Base-by-base conservation (phyloP, 2,113 vertebrate species). In the Semnornis frantzii region DNA sequence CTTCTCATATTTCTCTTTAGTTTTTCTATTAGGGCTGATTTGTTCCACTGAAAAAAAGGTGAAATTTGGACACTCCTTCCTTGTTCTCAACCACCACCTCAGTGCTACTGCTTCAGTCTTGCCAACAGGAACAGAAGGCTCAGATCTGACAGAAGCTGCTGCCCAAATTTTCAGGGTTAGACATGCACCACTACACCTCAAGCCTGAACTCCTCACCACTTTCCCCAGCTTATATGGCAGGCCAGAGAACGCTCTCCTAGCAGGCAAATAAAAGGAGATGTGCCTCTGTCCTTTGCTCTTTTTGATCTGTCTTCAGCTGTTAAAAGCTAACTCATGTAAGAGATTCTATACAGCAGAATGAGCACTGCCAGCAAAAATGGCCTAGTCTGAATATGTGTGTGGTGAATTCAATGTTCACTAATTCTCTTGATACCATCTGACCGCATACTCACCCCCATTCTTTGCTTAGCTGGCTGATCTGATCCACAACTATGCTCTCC, bases 381-480 rank as follows among this genome's bases (percentile, higher is more conserved):
- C 52, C 60, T 10, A 55, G 57, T 55, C 54, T 46, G 15, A 80
- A 64, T 17, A 16, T 1, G 8, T 77, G 64, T 83, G 44, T 15
- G 10, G 24, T 17, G 30, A 9, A 19, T 18, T 81, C 23, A n/a
- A 1, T 59, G 14, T 65, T 71, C 14, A 8, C 28, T 42, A 63
- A 31, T 27, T 90, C 70, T 84, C 79, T 21, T 17, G 46, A 60
- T 48, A 9, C 33, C 34, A 0, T 44, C 1, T 83, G 69, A 77
- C 23, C 3, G 1, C 74, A 78, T 6, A 95, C 98, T 95, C 96
- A 99, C 99, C 99, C 99, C 99, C 99, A 99, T 50, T 99, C 99
- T 94, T 98, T 99, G 98, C 99, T 99, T 87, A 99, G 98, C 94
- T 98, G 99, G 97, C 99, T 99, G 94, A 99, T 99, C 97, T 99